Conservation (phyloP, 23 tunicate species). For the Phallusia fumigata region DNA sequence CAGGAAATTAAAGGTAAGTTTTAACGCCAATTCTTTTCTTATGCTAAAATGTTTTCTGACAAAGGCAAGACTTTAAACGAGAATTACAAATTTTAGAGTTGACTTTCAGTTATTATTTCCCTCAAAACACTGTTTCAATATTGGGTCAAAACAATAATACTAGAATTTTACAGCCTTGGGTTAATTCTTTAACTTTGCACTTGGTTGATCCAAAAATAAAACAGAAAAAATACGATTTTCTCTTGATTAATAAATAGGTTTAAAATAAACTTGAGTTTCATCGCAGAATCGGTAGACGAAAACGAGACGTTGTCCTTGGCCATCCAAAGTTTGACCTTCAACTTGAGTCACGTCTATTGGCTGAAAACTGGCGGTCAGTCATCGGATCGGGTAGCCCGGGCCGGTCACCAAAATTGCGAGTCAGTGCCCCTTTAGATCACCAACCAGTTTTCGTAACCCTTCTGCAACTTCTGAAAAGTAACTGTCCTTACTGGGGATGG, state of each 20-base stretch:
- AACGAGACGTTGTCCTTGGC: conserved; percentile 76
- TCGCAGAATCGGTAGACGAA: conserved; percentile 62
- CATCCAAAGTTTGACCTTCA: conserved; percentile 79
- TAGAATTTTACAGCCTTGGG: too few relatives aligned
- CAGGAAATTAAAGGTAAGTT: conserved; percentile 78
- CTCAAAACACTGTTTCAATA: too few relatives aligned
- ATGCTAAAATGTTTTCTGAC: not conserved
- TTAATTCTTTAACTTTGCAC: too few relatives aligned
- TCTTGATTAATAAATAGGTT: too few relatives aligned
- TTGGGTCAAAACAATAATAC: too few relatives aligned
- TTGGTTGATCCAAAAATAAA: too few relatives aligned
- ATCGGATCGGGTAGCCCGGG: conserved; percentile 69
- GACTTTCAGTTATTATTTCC: too few relatives aligned
- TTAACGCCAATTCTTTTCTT: not conserved
- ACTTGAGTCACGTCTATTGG: conserved; percentile 88
- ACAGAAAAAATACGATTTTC: too few relatives aligned
- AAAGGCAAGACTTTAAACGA: too few relatives aligned
- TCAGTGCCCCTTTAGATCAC: conserved; percentile 58
- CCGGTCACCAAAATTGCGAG: conserved; percentile 70
- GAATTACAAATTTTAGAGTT: too few relatives aligned
- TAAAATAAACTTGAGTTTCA: not conserved
- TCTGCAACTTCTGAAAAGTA: conserved; percentile 67
- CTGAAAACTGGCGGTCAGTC: conserved; percentile 58
- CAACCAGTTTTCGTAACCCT: conserved; percentile 86
- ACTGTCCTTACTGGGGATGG: too few relatives aligned